A percentile compares a stretch with the other conserved stretches of the same genome.
phyloP scores from a whole-genome alignment of 2,113 vertebrate species.

The Phoxinus phoxinus region DNA sequence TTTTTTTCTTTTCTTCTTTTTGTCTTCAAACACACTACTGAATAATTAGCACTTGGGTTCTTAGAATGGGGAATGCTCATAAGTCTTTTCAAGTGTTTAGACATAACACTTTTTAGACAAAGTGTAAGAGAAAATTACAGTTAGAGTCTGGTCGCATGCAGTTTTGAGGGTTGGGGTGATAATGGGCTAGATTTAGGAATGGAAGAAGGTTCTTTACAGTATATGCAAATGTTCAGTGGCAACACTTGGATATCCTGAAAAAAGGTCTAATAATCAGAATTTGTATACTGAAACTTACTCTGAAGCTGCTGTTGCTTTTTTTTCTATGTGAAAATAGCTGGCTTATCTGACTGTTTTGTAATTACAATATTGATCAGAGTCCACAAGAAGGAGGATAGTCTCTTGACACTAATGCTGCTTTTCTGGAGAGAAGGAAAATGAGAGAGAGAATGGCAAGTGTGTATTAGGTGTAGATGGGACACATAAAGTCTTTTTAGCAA shows the following conservation, averaged over 20 bases:
- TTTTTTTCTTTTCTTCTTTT: background rate
- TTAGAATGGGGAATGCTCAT: constrained; percentile 35
- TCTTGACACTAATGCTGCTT: background rate
- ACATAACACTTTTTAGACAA: constrained; percentile 9
- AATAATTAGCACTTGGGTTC: constrained; percentile 26
- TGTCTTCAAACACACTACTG: constrained; percentile 10
- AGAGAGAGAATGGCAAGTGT: constrained; percentile 13
- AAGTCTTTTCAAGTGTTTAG: constrained; percentile 2
- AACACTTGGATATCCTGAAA: background rate
- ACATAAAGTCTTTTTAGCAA: background rate
- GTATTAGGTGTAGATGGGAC: background rate
- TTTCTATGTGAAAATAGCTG: background rate
- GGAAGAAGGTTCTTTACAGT: background rate
- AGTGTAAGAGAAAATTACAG: background rate
- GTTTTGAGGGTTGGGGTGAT: background rate
- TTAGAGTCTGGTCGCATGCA: background rate
- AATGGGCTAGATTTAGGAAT: background rate
- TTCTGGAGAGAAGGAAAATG: background rate
- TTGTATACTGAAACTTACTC: background rate
- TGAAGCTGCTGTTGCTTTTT: background rate
- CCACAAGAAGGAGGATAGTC: background rate
- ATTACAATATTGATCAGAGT: constrained; percentile 38
- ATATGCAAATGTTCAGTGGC: background rate
- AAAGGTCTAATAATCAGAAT: background rate
- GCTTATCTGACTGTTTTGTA: constrained; percentile 34